Conservation (phyloP, 2,797 vertebrate species). For the Lepus townsendii region DNA sequence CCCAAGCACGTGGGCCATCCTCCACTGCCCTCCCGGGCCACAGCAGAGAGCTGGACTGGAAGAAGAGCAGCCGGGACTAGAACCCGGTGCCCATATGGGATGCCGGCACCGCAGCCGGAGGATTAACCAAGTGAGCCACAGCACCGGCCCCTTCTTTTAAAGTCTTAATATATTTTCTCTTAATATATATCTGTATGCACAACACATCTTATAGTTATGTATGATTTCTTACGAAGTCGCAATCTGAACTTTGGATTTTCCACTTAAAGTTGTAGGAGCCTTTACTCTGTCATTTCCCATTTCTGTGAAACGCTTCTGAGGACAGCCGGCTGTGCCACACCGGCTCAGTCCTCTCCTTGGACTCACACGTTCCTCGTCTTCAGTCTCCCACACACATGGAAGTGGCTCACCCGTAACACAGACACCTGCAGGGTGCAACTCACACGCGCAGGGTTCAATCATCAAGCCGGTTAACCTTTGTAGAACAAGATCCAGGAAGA, state of each 20-base stretch:
- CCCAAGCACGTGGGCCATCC: too few species aligned
- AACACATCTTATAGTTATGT: neutral
- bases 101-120: too few species aligned
- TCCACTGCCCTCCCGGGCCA: too few species aligned
- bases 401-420: neutral
- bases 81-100: too few species aligned
- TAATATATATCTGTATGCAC: too few species aligned
- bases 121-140: too few species aligned
- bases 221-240: neutral
- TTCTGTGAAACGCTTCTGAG: neutral
- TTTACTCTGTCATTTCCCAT: neutral
- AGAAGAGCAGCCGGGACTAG: too few species aligned
- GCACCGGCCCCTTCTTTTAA: too few species aligned
- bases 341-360: neutral
- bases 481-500: neutral
- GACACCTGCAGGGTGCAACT: neutral
- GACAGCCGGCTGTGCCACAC: neutral
- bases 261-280: neutral
- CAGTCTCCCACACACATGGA: neutral
- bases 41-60: too few species aligned
- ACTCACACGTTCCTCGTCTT: neutral
- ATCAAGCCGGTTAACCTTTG: neutral
- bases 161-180: too few species aligned
- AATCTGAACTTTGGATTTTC: neutral
- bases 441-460: neutral